A percentile compares a stretch with the other conserved stretches of the same genome.
These are phyloP conservation scores for Azemiops feae DNA, from an alignment of 2,113 vertebrate genomes.

Conservation along the genomic window DNA sequence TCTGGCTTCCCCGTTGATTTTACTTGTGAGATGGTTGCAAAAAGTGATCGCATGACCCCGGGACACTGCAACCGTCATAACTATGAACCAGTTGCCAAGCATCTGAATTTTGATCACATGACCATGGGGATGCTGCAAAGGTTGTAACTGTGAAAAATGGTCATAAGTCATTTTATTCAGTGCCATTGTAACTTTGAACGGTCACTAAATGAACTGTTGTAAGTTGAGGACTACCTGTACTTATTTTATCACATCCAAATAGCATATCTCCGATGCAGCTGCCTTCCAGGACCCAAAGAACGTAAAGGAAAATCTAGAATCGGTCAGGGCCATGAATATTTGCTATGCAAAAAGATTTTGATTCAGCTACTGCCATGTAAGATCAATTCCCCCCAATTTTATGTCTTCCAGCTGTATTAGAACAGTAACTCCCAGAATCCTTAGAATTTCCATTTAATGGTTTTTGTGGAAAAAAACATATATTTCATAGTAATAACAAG, in stretches of 20 bases:
- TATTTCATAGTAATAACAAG: not conserved
- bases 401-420: not conserved
- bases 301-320: not conserved
- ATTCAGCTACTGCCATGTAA: not conserved
- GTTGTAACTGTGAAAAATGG: too few species aligned
- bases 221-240: too few species aligned
- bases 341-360: not conserved
- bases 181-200: too few species aligned
- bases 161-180: too few species aligned
- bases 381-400: not conserved
- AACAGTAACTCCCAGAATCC: not conserved
- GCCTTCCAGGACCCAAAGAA: not conserved
- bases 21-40: too few species aligned
- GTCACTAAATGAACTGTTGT: too few species aligned
- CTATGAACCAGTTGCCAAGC: too few species aligned
- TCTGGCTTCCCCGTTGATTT: too few species aligned
- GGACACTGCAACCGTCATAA: too few species aligned
- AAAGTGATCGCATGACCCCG: too few species aligned
- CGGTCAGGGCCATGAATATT: not conserved
- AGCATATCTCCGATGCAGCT: not conserved
- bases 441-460: not conserved
- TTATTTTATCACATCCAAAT: not conserved
- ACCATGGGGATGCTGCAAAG: too few species aligned
- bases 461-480: not conserved
- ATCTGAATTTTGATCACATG: too few species aligned